phyloP scores from a whole-genome alignment of 2,797 vertebrate genomes.

The Petrocephalus schoutedeni region DNA sequence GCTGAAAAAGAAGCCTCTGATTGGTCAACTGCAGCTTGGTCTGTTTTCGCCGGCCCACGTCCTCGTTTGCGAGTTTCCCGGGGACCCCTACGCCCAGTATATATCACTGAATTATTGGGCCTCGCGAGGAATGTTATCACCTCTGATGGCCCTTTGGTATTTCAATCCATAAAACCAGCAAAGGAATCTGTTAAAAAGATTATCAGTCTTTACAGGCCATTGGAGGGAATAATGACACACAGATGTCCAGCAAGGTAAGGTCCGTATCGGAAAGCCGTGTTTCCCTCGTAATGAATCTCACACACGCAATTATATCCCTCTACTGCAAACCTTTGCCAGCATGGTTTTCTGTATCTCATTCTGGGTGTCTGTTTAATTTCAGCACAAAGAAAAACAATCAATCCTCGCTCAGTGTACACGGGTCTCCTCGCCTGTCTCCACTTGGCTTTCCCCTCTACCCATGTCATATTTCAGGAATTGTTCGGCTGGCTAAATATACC shows the following conservation, averaged over 20 bases:
- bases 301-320: conserved; percentile 47
- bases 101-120: not conserved
- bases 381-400: conserved; percentile 7
- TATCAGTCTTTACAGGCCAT: conserved; percentile 50
- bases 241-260: conserved; percentile 55
- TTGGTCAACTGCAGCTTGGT: not conserved
- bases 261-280: conserved; percentile 41
- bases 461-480: not conserved
- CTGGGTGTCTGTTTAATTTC: conserved; percentile 22
- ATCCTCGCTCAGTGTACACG: not conserved
- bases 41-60: not conserved
- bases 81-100: not conserved
- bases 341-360: conserved; percentile 6
- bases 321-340: not conserved
- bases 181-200: conserved; percentile 60
- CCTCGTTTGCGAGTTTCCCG: not conserved
- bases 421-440: not conserved
- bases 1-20: not conserved
- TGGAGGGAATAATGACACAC: conserved; percentile 56
- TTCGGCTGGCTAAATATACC: conserved; percentile 9
- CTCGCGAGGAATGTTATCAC: conserved; percentile 33
- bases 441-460: not conserved
- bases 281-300: conserved; percentile 45
- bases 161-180: conserved; percentile 37
- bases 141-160: conserved; percentile 21